These are phyloP conservation scores for Pinna nobilis DNA, from an alignment of 1,140 invertebrate species.

Conservation along the genomic window DNA sequence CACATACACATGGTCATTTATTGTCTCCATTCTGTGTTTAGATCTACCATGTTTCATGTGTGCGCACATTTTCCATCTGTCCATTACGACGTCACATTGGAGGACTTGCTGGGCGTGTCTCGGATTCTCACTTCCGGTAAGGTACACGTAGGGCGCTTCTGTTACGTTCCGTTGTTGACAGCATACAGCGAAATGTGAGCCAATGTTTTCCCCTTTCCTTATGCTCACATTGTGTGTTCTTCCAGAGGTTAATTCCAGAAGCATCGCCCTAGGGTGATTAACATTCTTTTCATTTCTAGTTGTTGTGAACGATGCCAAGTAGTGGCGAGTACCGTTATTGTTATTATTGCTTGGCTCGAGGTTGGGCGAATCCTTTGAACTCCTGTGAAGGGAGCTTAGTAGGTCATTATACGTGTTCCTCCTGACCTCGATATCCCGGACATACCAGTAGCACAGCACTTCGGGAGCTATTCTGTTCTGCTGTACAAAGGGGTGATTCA, in stretches of 20 bases:
- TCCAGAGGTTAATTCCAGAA: background rate
- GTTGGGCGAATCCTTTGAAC: no score
- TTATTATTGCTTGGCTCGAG: background rate
- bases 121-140: background rate
- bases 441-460: slow-evolving; percentile 3
- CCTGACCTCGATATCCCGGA: background rate
- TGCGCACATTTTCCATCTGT: slow-evolving; percentile 12
- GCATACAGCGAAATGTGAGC: background rate
- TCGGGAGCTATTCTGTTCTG: background rate
- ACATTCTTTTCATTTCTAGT: background rate
- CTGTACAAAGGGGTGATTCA: background rate
- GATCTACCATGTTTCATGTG: background rate
- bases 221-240: background rate
- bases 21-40: background rate
- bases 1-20: background rate
- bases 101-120: background rate
- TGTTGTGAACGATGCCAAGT: background rate
- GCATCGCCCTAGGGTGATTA: background rate
- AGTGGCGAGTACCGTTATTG: background rate
- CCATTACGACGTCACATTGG: slow-evolving; percentile 9
- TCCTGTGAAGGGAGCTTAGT: background rate
- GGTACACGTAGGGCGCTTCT: slow-evolving; percentile 5
- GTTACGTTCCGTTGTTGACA: slow-evolving; percentile 1
- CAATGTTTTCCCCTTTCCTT: background rate
- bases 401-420: background rate